Conservation (phyloP, 2,113 vertebrate genomes). For the Cynocephalus volans region DNA sequence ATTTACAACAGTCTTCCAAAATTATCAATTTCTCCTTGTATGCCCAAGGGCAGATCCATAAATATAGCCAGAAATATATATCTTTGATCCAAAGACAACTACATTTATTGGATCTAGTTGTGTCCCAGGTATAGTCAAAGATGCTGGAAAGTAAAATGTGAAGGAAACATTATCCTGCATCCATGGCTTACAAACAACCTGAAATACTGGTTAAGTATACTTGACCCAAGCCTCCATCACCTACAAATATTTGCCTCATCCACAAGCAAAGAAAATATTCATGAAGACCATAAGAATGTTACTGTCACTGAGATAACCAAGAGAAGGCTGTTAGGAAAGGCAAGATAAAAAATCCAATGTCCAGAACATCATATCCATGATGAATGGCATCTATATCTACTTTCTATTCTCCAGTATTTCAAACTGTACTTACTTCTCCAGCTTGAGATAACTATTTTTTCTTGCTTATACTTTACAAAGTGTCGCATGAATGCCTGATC, state of each 20-base stretch:
- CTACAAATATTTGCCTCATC: neutral
- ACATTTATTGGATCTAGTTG: neutral
- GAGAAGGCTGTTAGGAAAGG: neutral
- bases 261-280: constrained; percentile 43
- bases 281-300: neutral
- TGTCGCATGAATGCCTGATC: neutral
- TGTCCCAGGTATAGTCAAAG: neutral
- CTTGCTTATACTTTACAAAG: neutral
- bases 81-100: neutral
- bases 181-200: neutral
- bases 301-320: neutral
- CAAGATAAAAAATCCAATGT: neutral
- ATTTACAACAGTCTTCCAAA: neutral
- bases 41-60: neutral
- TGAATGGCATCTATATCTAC: neutral
- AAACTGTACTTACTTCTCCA: neutral
- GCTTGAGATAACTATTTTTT: neutral
- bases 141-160: neutral
- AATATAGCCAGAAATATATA: neutral
- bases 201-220: neutral
- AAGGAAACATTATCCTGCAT: neutral
- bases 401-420: neutral
- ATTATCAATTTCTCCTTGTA: neutral
- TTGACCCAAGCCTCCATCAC: neutral
- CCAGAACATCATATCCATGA: neutral